Base-by-base conservation (phyloP, 2,113 vertebrate species). In the Pipa parva region DNA sequence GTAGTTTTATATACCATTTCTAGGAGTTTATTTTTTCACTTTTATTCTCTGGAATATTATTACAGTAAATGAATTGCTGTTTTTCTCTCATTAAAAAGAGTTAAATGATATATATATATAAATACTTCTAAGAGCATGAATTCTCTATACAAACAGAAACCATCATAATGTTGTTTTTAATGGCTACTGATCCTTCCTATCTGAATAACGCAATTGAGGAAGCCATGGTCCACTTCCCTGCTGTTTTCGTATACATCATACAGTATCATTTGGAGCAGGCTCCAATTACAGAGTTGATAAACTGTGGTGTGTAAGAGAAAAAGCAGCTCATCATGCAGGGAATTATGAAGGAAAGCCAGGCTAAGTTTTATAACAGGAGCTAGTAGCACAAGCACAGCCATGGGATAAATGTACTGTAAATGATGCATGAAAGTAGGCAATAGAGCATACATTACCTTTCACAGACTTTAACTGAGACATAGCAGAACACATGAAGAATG, bases 261-360 rank as follows among this genome's bases (percentile, higher is more conserved):
- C 62, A 75, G 76, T 29, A 73, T 81, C 65, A 75, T 54, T 72
- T 78, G 77, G 74, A 75, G 25, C 71, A 39, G 42, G 67, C 73
- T 59, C 79, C 80, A 77, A 61, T 52, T 55, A 21, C 75, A 72
- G 66, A 77, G 63, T 24, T 48, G 70, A 66, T 73, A 74, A 77
- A 71, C 74, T 1, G 1, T 73, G 58, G 75, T 20, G 62, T 73
- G 54, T 66, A 80, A 71, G n/a, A n/a, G n/a, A n/a, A n/a, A 66
- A 4, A 1, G 36, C 72, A 74, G 76, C 66, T 64, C 73, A 72
- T 75, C 78, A 58, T 71, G 77, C 75, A 76, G 63, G 65, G 71
- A 78, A 76, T 77, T 67, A 65, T 74, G 74, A 60, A 64, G 69
- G 52, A 80, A 69, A 73, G 60, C 29, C 73, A 77, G 80, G 70